These are phyloP conservation scores for Coenobita brevimanus DNA, from an alignment of 1,140 invertebrate species.

Conservation along the genomic window DNA sequence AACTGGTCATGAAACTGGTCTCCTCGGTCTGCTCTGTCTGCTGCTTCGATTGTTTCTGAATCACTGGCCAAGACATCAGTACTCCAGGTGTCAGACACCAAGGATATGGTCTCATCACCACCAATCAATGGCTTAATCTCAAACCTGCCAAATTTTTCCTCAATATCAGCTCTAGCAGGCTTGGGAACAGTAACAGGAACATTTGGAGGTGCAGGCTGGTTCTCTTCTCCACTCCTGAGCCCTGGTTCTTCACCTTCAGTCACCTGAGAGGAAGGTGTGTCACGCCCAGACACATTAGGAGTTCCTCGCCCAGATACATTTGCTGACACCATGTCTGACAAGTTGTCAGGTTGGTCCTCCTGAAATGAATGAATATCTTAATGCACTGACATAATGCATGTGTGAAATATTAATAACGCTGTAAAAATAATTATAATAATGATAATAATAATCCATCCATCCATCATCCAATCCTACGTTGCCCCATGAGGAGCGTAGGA, in stretches of 20 bases:
- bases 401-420: not conserved
- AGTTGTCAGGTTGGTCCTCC: slow-evolving; percentile 80
- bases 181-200: slow-evolving; percentile 82
- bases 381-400: no score
- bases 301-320: slow-evolving; percentile 91
- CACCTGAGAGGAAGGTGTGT: slow-evolving; percentile 92
- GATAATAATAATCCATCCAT: no score
- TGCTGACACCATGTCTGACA: slow-evolving; percentile 94
- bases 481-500: no score
- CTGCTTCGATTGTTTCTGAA: slow-evolving; percentile 84
- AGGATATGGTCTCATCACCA: slow-evolving; percentile 94
- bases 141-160: slow-evolving; percentile 99
- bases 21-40: slow-evolving; percentile 71
- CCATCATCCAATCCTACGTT: no score
- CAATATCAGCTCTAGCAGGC: slow-evolving; percentile 87
- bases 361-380: not conserved
- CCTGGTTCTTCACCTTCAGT: slow-evolving; percentile 64
- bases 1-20: slow-evolving; percentile 65
- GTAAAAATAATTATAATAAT: not conserved
- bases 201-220: slow-evolving; percentile 73
- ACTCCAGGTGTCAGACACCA: slow-evolving; percentile 98
- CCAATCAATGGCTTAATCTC: slow-evolving; percentile 92
- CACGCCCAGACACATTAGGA: slow-evolving; percentile 93
- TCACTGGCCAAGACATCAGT: slow-evolving; percentile 96
- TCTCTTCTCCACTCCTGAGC: slow-evolving; percentile 76